A percentile compares a stretch with the other conserved stretches of the same genome.
Conservation (phyloP, 1,140 invertebrate species). For the Macrotrachela quadricornifera region DNA sequence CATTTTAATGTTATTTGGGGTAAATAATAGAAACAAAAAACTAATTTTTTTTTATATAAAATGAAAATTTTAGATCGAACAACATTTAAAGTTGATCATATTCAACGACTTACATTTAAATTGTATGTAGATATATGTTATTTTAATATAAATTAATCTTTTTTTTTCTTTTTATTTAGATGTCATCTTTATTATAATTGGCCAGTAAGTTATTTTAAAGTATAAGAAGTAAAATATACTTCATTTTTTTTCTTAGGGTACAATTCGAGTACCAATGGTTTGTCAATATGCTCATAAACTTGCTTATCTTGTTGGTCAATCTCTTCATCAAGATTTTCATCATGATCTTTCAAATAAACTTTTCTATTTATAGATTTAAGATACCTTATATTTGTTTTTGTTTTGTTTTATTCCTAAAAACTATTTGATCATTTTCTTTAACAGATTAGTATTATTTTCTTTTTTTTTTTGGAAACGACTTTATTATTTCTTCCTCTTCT, state of each 20-base stretch:
- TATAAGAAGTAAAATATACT: background rate
- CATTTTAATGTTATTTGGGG: conserved; percentile 48
- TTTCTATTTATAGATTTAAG: conserved; percentile 27
- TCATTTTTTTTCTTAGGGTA: conserved; percentile 35
- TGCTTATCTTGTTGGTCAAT: conserved; percentile 52
- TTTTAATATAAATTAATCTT: too few relatives aligned
- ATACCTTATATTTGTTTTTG: too few relatives aligned
- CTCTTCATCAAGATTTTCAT: conserved; percentile 38
- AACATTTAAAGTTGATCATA: conserved; percentile 9
- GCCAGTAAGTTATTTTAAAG: conserved; percentile 30
- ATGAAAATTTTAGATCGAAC: conserved; percentile 39
- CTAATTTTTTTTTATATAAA: conserved; percentile 41
- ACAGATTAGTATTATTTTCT: too few relatives aligned
- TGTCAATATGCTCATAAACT: conserved; percentile 52
- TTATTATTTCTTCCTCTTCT: too few relatives aligned
- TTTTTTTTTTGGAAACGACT: too few relatives aligned
- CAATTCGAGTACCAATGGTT: conserved; percentile 60
- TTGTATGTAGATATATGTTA: too few relatives aligned
- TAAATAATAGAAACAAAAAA: conserved; percentile 39
- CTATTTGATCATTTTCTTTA: too few relatives aligned
- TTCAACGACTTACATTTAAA: conserved; percentile 45
- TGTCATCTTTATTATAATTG: conserved; percentile 64
- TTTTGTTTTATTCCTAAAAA: too few relatives aligned
- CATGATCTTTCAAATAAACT: conserved; percentile 24
- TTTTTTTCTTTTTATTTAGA: too few relatives aligned